Percentiles rank a stretch among this genome's conserved stretches.
phyloP scores from a whole-genome alignment of 2,797 vertebrate species.

The Mormyrops boulengeri region DNA sequence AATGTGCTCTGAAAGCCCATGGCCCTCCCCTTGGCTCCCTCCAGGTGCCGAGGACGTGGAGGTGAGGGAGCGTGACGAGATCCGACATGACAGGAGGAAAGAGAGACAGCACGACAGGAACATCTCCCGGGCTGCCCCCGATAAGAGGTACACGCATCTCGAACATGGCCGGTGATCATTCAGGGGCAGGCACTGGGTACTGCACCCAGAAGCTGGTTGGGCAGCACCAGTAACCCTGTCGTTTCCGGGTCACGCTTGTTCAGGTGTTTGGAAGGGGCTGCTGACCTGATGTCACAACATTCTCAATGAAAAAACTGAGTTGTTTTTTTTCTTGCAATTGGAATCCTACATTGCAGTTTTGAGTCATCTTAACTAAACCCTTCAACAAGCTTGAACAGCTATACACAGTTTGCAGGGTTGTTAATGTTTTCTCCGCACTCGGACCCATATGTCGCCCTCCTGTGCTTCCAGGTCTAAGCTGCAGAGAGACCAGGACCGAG shows the following conservation, averaged over 20 bases:
- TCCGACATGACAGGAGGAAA: conserved; percentile 86
- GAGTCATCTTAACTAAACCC: not conserved
- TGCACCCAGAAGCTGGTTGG: not conserved
- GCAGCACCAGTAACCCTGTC: not conserved
- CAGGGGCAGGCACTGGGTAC: conserved; percentile 14
- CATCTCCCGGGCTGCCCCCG: conserved; percentile 87
- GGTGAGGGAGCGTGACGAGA: conserved; percentile 87
- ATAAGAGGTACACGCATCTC: conserved; percentile 76
- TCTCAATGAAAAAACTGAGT: not conserved
- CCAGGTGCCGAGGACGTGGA: conserved; percentile 80
- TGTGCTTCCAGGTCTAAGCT: conserved; percentile 75
- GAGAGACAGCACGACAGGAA: conserved; percentile 93
- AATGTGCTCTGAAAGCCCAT: not conserved
- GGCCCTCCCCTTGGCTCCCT: not conserved
- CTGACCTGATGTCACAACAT: not conserved
- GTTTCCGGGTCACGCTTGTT: not conserved
- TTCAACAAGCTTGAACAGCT: not conserved
- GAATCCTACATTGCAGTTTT: not conserved
- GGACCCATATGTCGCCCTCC: not conserved
- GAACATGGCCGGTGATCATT: conserved; percentile 42
- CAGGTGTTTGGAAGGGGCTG: not conserved
- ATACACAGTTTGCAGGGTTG: not conserved
- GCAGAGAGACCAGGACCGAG: conserved; percentile 91
- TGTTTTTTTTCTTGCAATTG: not conserved
- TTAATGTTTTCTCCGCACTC: not conserved